These are phyloP conservation scores for Monarcha castaneiventris DNA, from an alignment of 2,113 vertebrate species.

Conservation along the genomic window DNA sequence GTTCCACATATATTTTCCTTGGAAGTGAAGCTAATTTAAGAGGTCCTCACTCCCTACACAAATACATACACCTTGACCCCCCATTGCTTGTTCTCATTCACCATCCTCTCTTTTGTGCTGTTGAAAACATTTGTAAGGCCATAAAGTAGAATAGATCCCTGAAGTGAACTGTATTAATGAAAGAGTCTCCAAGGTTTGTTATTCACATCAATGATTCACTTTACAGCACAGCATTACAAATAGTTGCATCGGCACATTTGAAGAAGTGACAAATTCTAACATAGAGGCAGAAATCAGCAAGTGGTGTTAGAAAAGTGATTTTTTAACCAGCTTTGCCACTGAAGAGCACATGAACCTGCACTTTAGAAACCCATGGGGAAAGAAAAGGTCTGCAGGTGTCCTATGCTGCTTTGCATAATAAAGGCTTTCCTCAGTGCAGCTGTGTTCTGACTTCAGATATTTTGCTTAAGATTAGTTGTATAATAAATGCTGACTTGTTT, in stretches of 20 bases:
- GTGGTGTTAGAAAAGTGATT: background rate
- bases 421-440: background rate
- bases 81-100: background rate
- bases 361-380: background rate
- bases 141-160: background rate
- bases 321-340: background rate
- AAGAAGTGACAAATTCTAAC: background rate
- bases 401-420: background rate
- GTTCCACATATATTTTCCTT: background rate
- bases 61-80: background rate
- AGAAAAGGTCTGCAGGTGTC: background rate
- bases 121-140: conserved; percentile 9
- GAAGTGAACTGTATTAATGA: background rate
- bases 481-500: background rate
- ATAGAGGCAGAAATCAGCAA: background rate
- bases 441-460: background rate
- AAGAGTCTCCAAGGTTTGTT: background rate
- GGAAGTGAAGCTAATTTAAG: background rate
- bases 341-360: background rate
- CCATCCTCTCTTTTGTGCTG: background rate
- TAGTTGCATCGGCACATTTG: background rate
- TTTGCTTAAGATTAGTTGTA: background rate
- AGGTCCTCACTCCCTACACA: background rate
- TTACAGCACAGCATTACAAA: background rate
- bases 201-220: background rate